Evolutionary conservation across 2,797 vertebrate genomes (phyloP).

Genomic region (Tangara arthus): DNA sequence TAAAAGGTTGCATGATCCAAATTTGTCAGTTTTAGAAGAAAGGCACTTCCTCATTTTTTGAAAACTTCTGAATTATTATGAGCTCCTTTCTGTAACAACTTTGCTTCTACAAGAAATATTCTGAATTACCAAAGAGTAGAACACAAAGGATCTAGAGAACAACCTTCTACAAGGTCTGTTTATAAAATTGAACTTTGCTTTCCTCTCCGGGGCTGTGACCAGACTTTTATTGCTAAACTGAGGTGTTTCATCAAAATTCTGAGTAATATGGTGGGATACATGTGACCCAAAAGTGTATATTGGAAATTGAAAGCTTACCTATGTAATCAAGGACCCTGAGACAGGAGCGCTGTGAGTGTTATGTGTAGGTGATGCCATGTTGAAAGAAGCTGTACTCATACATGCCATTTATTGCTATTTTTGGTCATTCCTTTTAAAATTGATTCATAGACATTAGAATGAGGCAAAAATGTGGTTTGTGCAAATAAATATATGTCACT

Average conservation of each 20-base stretch:
- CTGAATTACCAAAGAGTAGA: not conserved
- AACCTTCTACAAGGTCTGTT: not conserved
- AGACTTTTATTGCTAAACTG: not conserved
- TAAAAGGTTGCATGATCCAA: not conserved
- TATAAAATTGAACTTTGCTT: not conserved
- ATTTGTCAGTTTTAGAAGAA: constrained; percentile 19
- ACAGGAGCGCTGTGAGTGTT: not conserved
- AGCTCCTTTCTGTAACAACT: not conserved
- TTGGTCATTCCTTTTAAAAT: not conserved
- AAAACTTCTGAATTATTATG: constrained; percentile 4
- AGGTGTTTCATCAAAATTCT: not conserved
- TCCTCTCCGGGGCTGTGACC: not conserved
- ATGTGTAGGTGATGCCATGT: not conserved
- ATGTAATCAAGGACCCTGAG: fast-evolving
- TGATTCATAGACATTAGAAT: not conserved
- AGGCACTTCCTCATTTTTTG: not conserved
- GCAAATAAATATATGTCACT: not conserved
- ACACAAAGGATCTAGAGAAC: not conserved
- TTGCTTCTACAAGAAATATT: not conserved
- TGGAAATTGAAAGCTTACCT: not conserved
- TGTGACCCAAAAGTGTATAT: not conserved
- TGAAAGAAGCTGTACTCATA: not conserved
- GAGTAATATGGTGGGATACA: not conserved
- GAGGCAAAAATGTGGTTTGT: not conserved
- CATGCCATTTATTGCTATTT: not conserved